Percentiles rank a stretch among this genome's conserved stretches.
Conservation (phyloP, 64 coral and sea anemone species). For the Montipora sp. region DNA sequence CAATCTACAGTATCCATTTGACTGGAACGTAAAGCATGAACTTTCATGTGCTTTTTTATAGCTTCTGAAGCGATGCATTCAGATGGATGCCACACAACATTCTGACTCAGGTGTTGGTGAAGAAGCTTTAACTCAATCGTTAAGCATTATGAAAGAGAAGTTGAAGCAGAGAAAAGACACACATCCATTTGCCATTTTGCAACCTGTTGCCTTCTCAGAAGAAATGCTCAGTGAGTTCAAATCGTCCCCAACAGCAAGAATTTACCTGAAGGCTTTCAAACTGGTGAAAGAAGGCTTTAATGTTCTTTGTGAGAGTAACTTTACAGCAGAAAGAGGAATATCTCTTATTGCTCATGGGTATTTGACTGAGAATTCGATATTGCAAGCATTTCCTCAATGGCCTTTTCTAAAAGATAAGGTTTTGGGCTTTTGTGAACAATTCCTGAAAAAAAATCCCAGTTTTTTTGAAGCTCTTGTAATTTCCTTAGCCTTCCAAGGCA, state of each 20-base stretch:
- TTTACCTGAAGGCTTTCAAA: constrained; percentile 76
- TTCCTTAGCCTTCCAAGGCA: neutral
- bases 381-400: constrained; percentile 15
- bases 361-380: constrained; percentile 66
- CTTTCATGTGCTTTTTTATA: neutral
- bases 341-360: constrained; percentile 58
- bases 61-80: constrained; percentile 1
- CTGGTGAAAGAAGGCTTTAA: constrained; percentile 67
- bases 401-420: neutral
- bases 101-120: neutral
- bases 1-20: too few relatives aligned
- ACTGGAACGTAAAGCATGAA: neutral
- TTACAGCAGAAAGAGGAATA: constrained; percentile 67
- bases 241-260: constrained; percentile 78
- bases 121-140: neutral
- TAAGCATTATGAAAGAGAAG: neutral
- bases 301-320: constrained; percentile 70
- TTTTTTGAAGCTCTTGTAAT: constrained; percentile 82
- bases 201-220: constrained; percentile 68
- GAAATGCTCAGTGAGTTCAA: constrained; percentile 59
- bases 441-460: neutral
- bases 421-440: neutral
- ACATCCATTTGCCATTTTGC: constrained; percentile 58
- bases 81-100: neutral
- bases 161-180: neutral